Base-by-base conservation (phyloP, 2,888 invertebrate genomes). In the Deilephila porcellus region DNA sequence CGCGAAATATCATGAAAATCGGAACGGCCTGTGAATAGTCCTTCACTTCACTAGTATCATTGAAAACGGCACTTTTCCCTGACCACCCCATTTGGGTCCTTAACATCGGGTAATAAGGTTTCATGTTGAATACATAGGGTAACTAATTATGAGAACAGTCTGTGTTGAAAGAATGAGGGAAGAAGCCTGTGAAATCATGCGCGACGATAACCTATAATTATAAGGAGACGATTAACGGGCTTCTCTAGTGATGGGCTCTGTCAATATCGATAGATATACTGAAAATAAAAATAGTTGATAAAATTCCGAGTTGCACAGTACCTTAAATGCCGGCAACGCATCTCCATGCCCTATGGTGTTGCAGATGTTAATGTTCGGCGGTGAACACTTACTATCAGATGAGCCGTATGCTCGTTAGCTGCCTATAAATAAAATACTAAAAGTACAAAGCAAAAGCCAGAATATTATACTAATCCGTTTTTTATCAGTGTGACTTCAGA, bases 191-290 rank as follows among this genome's bases (percentile, higher is more conserved):
- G 86, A 89, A 90, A 89, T 90, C 88, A 84, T 81, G 86, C 84
- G 86, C 81, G 87, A 86, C 88, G 86, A 89, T 90, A 89, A 83
- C 85, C 87, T 88, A 87, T 89, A 89, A 89, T 90, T 88, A 88
- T 88, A 83, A 85, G 84, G 80, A 81, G 85, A 82, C 87, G 87
- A 87, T 90, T 89, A 88, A 80, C 81, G 78, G 86, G 83, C 83
- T 81, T 85, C 85, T 64, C 70, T 82, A 87, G 87, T 79, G 85
- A 72, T 77, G 86, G 64, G 75, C 37, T 74, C 64, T 60, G 37
- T 75, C 73, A 73, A 70, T 76, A 71, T 81, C 77, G 78, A 75
- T 75, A 71, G 56, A 4, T 19, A 63, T 1, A 67, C 20, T n/a
- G 20, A 11, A 45, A 17, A 45, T 8, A 8, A 20, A 25, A 45